Percentiles rank a stretch among this genome's conserved stretches.
Evolutionary conservation across 2,888 invertebrate genomes (phyloP).

Genomic region (Phasia obesa): DNA sequence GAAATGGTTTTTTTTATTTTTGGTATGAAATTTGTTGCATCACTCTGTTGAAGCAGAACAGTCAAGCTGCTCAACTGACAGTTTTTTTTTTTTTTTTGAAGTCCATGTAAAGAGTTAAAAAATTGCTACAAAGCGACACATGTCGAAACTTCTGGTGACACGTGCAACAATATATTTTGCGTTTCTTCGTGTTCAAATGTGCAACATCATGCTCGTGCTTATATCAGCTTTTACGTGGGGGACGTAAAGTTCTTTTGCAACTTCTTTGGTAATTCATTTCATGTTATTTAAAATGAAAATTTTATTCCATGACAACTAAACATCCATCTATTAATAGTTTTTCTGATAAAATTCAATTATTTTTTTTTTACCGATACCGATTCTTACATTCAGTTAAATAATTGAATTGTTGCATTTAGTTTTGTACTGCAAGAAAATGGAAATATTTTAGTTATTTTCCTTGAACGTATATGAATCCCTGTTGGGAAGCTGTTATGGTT

Average conservation of each 20-base stretch:
- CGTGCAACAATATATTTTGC: slow-evolving; percentile 53
- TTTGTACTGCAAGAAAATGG: not conserved
- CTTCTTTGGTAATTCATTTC: not conserved
- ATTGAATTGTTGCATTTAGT: not conserved
- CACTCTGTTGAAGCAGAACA: not conserved
- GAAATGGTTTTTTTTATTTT: no score
- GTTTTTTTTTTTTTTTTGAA: no score
- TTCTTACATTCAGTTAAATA: slow-evolving; percentile 22
- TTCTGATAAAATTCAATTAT: slow-evolving; percentile 25
- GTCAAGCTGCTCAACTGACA: not conserved
- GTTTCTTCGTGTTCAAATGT: not conserved
- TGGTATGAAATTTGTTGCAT: no score
- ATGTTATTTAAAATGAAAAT: slow-evolving; percentile 15
- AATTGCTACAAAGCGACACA: slow-evolving; percentile 44
- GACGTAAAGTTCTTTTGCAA: not conserved
- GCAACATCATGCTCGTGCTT: not conserved
- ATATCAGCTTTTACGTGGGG: not conserved
- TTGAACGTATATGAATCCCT: not conserved
- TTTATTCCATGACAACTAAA: slow-evolving; percentile 5
- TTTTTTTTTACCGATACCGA: not conserved
- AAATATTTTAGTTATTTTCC: not conserved
- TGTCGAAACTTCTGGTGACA: slow-evolving; percentile 52
- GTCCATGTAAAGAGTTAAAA: not conserved
- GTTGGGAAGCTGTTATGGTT: not conserved
- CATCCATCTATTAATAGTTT: slow-evolving; percentile 14